Conservation (phyloP, 2,797 vertebrate genomes). For the Diceros bicornis region DNA sequence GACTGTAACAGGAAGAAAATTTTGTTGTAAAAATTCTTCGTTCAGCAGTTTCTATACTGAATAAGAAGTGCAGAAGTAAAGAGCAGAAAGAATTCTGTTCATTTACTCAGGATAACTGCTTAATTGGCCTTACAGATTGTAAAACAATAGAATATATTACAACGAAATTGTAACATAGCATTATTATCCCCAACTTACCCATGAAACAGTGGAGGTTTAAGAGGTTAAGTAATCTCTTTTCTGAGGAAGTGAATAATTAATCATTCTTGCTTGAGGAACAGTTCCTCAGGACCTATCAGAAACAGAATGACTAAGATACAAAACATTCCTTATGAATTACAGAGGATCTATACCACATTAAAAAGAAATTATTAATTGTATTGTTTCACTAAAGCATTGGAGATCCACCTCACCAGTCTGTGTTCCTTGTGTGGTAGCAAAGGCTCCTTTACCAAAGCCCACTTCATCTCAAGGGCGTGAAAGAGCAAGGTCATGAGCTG, state of each 20-base stretch:
- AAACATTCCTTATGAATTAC: constrained; percentile 18
- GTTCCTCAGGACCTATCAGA: background rate
- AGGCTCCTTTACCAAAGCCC: background rate
- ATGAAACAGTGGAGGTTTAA: background rate
- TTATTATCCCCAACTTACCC: background rate
- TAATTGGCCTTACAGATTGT: background rate
- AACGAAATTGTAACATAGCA: background rate
- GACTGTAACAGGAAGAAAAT: constrained; percentile 24
- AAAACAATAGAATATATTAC: background rate
- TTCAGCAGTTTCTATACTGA: background rate
- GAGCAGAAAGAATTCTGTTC: background rate
- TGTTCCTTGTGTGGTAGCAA: background rate
- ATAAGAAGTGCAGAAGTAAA: background rate
- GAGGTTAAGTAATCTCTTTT: background rate
- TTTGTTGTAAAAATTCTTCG: background rate
- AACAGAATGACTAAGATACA: background rate
- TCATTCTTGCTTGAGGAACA: background rate
- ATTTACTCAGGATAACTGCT: background rate
- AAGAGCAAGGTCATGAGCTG: background rate
- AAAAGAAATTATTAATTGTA: background rate
- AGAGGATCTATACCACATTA: background rate
- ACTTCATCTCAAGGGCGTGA: background rate
- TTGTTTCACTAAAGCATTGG: background rate
- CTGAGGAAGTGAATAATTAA: constrained; percentile 18
- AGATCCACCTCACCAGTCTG: background rate